phyloP scores from a whole-genome alignment of 2,113 vertebrate genomes.

The Peromyscus leucopus region DNA sequence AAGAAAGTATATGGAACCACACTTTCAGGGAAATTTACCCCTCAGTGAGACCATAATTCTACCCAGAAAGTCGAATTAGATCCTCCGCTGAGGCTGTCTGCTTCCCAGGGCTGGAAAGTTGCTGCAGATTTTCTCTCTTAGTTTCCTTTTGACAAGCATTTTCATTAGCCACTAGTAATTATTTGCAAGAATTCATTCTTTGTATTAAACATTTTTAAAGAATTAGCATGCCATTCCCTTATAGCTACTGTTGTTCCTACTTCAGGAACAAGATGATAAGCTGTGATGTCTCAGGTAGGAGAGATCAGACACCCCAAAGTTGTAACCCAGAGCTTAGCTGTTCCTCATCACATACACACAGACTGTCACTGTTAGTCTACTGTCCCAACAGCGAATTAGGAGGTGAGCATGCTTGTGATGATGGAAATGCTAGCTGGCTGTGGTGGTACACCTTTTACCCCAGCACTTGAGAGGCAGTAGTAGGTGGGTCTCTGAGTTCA shows the following conservation, averaged over 20 bases:
- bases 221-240: not conserved
- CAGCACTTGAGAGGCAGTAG: not conserved
- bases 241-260: not conserved
- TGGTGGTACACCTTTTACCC: not conserved
- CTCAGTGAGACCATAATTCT: conserved; percentile 8
- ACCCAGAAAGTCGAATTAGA: conserved; percentile 16
- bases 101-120: not conserved
- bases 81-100: conserved; percentile 27
- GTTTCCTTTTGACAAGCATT: not conserved
- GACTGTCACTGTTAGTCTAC: not conserved
- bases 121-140: conserved; percentile 23
- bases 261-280: too few relatives aligned
- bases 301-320: not conserved
- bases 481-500: not conserved
- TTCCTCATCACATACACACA: not conserved
- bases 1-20: conserved; percentile 10
- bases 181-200: not conserved
- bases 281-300: not conserved
- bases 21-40: not conserved
- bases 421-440: not conserved
- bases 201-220: not conserved
- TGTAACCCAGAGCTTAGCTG: not conserved
- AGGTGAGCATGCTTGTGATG: not conserved
- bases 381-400: not conserved
- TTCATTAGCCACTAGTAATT: conserved; percentile 4